Conservation (phyloP, 2,888 invertebrate species). For the Dryobota labecula region DNA sequence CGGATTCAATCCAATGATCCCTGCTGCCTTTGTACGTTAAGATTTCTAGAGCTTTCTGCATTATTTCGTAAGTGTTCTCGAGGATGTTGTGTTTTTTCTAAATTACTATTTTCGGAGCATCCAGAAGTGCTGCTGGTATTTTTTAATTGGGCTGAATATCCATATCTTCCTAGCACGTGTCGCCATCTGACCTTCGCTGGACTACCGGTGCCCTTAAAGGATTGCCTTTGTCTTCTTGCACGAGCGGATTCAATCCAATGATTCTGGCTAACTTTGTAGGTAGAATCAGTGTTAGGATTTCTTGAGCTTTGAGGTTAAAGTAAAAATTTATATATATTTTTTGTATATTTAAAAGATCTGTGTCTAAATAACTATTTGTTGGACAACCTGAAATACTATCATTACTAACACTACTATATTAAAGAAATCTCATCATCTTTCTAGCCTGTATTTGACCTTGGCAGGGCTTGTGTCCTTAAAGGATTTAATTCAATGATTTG, state of each 20-base stretch:
- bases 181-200: conserved; percentile 69
- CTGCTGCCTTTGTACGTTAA: conserved; percentile 49
- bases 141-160: not conserved
- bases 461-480: conserved; percentile 20
- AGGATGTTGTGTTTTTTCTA: not conserved
- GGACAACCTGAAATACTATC: not conserved
- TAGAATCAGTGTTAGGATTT: conserved; percentile 62
- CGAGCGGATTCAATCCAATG: conserved; percentile 30
- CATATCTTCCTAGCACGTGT: conserved; percentile 23
- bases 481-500: conserved; percentile 41
- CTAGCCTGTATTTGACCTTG: conserved; percentile 29
- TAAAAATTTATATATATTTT: not conserved
- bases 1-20: conserved; percentile 34
- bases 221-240: conserved; percentile 67
- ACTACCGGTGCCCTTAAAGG: conserved; percentile 66
- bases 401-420: too few species aligned
- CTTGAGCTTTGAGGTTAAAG: not conserved
- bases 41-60: conserved; percentile 46
- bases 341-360: not conserved
- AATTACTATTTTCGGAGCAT: not conserved
- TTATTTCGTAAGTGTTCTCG: not conserved
- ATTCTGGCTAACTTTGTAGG: conserved; percentile 31
- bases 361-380: not conserved
- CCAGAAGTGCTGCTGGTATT: not conserved
- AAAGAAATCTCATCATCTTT: not conserved